These are phyloP conservation scores for Pseudoips prasinana DNA, from an alignment of 2,888 invertebrate genomes.

Conservation along the genomic window DNA sequence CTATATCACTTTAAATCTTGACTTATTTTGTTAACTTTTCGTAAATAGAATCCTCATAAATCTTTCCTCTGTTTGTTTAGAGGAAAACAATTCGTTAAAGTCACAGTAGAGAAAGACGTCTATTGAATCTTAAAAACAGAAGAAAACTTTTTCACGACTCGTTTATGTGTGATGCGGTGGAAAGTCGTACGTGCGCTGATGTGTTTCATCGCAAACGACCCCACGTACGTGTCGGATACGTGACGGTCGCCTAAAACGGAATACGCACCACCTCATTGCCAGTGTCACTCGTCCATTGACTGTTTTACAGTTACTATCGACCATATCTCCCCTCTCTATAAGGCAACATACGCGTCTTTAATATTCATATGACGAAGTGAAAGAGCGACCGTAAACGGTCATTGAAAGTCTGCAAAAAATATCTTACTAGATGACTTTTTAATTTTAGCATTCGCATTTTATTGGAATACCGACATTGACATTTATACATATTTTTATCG, in stretches of 20 bases:
- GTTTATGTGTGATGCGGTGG: slow-evolving; percentile 60
- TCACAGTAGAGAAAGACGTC: slow-evolving; percentile 5
- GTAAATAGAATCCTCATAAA: slow-evolving; percentile 5
- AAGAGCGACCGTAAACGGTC: slow-evolving; percentile 42
- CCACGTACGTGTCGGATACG: slow-evolving; percentile 63
- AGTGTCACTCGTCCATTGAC: slow-evolving; percentile 71
- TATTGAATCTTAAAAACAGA: slow-evolving; percentile 32
- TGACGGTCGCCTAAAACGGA: slow-evolving; percentile 64
- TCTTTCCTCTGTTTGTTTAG: not conserved
- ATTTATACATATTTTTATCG: slow-evolving; percentile 16
- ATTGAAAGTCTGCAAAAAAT: slow-evolving; percentile 35
- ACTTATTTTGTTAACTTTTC: no score
- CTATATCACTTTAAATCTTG: no score
- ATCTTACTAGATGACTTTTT: slow-evolving; percentile 28
- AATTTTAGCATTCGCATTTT: slow-evolving; percentile 16
- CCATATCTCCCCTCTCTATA: slow-evolving; percentile 53
- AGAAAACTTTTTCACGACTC: slow-evolving; percentile 39
- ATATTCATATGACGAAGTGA: slow-evolving; percentile 69
- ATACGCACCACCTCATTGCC: slow-evolving; percentile 59
- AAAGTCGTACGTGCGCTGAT: slow-evolving; percentile 61
- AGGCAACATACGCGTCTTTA: slow-evolving; percentile 58
- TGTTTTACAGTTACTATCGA: slow-evolving; percentile 72
- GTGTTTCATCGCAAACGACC: slow-evolving; percentile 43
- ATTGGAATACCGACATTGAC: slow-evolving; percentile 17
- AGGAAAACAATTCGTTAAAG: not conserved